A percentile compares a stretch with the other conserved stretches of the same genome.
Evolutionary conservation across 1,140 invertebrate genomes (phyloP).

Genomic region (Hermatobates lingyangjiaoensis): DNA sequence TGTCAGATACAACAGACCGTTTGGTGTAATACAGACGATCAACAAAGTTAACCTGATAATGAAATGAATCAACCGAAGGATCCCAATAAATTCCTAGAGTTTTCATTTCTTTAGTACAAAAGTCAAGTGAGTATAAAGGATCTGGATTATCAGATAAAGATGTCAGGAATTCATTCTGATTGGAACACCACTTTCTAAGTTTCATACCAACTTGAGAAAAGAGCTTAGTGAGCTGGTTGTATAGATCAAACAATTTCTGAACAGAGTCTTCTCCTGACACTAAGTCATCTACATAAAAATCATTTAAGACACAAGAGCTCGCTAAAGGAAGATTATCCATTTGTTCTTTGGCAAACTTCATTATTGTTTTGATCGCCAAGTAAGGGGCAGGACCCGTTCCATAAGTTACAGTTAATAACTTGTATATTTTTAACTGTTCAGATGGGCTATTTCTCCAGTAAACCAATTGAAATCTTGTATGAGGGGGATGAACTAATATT

Average conservation of each 20-base stretch:
- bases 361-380: background rate
- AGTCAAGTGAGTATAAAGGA: background rate
- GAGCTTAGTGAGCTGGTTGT: background rate
- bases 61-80: conserved; percentile 2
- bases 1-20: conserved; percentile 10
- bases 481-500: conserved; percentile 7
- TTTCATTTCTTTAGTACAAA: background rate
- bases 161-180: background rate
- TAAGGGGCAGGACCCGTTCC: conserved; percentile 1
- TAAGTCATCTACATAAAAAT: background rate
- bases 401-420: conserved; percentile 4
- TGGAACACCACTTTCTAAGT: conserved; percentile 8
- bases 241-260: background rate
- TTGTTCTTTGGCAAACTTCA: background rate
- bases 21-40: conserved; percentile 4
- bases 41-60: conserved; percentile 1
- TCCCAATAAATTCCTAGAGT: conserved; percentile 9
- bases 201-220: conserved; percentile 1
- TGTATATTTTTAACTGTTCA: background rate
- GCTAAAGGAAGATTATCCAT: background rate
- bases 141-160: conserved; percentile 2
- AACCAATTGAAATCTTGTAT: conserved; percentile 14
- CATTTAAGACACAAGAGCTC: background rate
- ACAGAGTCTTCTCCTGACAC: background rate
- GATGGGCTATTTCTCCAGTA: conserved; percentile 10